Evolutionary conservation across 2,888 invertebrate genomes (phyloP), one percentile per base, ranked within the genome.

Genomic region (Synanthedon andrenaeformis): DNA sequence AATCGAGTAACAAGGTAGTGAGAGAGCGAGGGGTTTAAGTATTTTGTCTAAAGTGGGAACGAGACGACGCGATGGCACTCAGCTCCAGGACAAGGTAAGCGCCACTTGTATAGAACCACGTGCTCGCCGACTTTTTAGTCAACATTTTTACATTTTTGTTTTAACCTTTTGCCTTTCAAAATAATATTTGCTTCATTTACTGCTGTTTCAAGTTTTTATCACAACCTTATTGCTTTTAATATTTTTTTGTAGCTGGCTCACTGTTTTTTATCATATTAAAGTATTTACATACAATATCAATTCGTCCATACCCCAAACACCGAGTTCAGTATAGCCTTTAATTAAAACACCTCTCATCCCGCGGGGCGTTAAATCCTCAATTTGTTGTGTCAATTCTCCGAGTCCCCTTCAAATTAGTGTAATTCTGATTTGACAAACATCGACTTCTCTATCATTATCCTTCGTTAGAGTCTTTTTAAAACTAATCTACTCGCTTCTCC

Each of bases 31-130:
- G 66, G 73, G 75, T 58, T 62, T 58, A 59, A 76, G 76, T 78
- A 67, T 76, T 66, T 58, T 79, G 56, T 79, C 63, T 77, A 82
- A 85, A 85, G 87, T 86, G 85, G 84, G 82, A 85, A 85, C 84
- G 84, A 85, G 85, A 82, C 79, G 74, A 64, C 70, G 72, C 62
- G 71, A 86, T 85, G 87, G 71, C 73, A 68, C 79, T 68, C 73
- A 77, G 83, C 74, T 76, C 69, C 73, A 76, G 72, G 65, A 57
- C 70, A 80, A 84, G 87, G 87, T 87, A 80, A 86, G 87, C 84
- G 79, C 77, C 76, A 74, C 76, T 80, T 71, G 70, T 72, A 66
- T 12, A 35, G 59, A 60, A 70, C 79, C 86, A 85, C 86, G 86
- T 87, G 85, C 72, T 80, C 48, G 45, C 8, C 19, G 17, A 17